Percentiles rank a stretch among this genome's conserved stretches.
These are phyloP conservation scores for Zaprionus taronus DNA, from an alignment of 1,140 invertebrate species.

Conservation along the genomic window DNA sequence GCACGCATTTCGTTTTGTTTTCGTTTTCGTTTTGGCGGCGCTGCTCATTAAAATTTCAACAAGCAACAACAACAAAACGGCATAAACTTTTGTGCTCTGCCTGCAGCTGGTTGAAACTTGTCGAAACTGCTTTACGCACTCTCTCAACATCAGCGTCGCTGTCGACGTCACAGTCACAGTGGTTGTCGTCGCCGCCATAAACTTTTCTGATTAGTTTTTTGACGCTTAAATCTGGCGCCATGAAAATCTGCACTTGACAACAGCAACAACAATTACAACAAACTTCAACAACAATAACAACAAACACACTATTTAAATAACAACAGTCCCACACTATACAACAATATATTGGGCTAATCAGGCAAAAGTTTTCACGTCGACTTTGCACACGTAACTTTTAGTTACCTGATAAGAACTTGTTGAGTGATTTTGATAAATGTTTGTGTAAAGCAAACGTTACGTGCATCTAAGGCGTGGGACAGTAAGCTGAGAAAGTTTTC, in stretches of 20 bases:
- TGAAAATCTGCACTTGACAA: not conserved
- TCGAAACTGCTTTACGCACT: conserved; percentile 57
- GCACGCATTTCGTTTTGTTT: conserved; percentile 21
- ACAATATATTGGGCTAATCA: conserved; percentile 34
- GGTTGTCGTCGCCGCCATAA: not conserved
- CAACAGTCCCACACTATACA: not conserved
- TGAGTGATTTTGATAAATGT: conserved; percentile 37
- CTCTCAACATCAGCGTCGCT: not conserved
- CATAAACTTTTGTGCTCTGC: conserved; percentile 30
- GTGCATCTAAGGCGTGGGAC: conserved; percentile 11
- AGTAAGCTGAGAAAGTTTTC: not conserved
- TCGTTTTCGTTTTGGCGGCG: conserved; percentile 26
- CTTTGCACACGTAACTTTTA: conserved; percentile 44
- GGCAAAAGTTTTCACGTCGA: conserved; percentile 32
- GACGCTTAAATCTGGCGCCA: conserved; percentile 8
- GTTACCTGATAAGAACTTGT: conserved; percentile 46
- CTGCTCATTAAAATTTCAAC: conserved; percentile 58
- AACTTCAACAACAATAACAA: conserved; percentile 2
- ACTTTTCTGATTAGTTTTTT: conserved; percentile 37
- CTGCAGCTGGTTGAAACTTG: conserved; percentile 55
- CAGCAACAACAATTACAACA: not conserved
- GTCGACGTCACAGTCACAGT: conserved; percentile 5
- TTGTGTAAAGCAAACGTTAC: conserved; percentile 7
- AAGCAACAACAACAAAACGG: conserved; percentile 16
- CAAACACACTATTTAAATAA: not conserved